Percentiles rank a stretch among this genome's conserved stretches.
Evolutionary conservation across 2,113 vertebrate genomes (phyloP).

Genomic region (Scalopus aquaticus): DNA sequence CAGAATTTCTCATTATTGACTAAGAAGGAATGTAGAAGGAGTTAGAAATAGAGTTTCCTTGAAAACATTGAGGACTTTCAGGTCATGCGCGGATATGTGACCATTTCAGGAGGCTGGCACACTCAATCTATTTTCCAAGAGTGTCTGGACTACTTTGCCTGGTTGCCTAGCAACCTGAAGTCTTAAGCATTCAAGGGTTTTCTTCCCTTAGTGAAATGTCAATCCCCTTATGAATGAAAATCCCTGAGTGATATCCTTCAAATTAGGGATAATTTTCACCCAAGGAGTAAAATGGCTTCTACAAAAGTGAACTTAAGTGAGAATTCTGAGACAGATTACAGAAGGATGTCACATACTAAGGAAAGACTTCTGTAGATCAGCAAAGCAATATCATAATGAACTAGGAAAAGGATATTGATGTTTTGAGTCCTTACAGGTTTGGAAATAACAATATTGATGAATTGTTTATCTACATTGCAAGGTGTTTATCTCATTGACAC

Average conservation of each 20-base stretch:
- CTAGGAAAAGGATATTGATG: neutral
- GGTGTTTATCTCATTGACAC: neutral
- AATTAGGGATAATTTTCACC: conserved; percentile 32
- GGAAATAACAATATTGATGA: neutral
- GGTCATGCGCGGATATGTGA: neutral
- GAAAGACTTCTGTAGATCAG: neutral
- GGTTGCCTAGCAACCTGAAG: conserved; percentile 58
- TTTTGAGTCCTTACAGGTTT: neutral
- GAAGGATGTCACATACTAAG: neutral
- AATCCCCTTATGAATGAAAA: conserved; percentile 40
- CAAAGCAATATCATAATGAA: neutral
- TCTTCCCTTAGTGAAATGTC: conserved; percentile 44
- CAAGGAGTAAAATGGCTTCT: neutral
- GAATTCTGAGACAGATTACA: conserved; percentile 28
- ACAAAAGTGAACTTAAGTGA: neutral
- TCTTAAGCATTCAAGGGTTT: conserved; percentile 37
- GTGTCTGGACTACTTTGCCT: neutral
- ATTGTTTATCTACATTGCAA: neutral
- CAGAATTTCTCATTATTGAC: neutral
- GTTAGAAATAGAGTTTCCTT: neutral
- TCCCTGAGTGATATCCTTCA: neutral
- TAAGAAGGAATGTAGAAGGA: neutral
- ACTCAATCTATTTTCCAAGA: conserved; percentile 11
- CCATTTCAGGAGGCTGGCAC: neutral
- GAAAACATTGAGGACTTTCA: neutral